Percentiles rank a stretch among this genome's conserved stretches.
Evolutionary conservation across 2,797 vertebrate genomes (phyloP).

Genomic region (Enteromius viviparus): DNA sequence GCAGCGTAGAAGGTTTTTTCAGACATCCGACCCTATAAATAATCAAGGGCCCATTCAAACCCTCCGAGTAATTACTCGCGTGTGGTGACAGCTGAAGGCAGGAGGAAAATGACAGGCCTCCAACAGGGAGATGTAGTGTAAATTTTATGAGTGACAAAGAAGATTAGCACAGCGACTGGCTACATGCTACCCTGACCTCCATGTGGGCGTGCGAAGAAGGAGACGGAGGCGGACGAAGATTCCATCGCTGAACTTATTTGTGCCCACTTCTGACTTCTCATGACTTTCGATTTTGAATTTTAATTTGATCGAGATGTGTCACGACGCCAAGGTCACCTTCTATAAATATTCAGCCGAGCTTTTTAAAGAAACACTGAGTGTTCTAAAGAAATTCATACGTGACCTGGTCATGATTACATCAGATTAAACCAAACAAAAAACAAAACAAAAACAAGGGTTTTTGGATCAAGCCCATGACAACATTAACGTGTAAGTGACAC

Average conservation of each 20-base stretch:
- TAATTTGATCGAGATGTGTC: neutral
- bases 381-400: neutral
- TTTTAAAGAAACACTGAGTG: slow-evolving; percentile 9
- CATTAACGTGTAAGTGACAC: slow-evolving; percentile 46
- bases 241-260: neutral
- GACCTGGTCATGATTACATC: neutral
- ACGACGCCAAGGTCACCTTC: neutral
- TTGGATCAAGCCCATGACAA: slow-evolving; percentile 2
- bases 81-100: slow-evolving; percentile 82
- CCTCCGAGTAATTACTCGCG: slow-evolving; percentile 81
- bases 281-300: neutral
- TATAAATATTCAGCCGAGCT: slow-evolving; percentile 19
- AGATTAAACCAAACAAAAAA: neutral
- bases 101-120: slow-evolving; percentile 82
- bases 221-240: slow-evolving; percentile 61
- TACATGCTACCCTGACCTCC: slow-evolving; percentile 80
- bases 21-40: slow-evolving; percentile 81
- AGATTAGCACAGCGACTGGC: slow-evolving; percentile 81
- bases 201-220: slow-evolving; percentile 63
- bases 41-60: slow-evolving; percentile 78
- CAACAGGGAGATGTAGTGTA: slow-evolving; percentile 84
- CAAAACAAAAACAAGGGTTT: neutral
- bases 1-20: slow-evolving; percentile 63
- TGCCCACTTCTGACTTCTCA: slow-evolving; percentile 1
- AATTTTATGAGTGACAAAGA: slow-evolving; percentile 87